Percentiles rank a stretch among this genome's conserved stretches.
Evolutionary conservation across 2,888 invertebrate genomes (phyloP).

Genomic region (Thymelicus lineola): DNA sequence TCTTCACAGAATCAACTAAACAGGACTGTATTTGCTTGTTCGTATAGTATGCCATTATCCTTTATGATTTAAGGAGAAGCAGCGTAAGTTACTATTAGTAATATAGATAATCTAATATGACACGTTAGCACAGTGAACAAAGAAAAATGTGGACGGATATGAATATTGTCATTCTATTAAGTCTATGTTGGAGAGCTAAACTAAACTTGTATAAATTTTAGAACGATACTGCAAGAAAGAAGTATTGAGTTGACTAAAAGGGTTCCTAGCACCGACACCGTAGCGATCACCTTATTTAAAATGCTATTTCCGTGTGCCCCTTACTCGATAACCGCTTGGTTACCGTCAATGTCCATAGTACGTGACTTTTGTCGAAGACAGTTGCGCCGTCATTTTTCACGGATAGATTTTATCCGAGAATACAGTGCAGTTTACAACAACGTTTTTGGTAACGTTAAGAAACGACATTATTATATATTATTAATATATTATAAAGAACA

Average conservation of each 20-base stretch:
- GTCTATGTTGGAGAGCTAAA: too few relatives aligned
- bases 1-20: not conserved
- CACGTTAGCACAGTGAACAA: too few relatives aligned
- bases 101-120: too few relatives aligned
- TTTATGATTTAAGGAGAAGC: too few relatives aligned
- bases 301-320: constrained; percentile 43
- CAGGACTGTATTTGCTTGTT: too few relatives aligned
- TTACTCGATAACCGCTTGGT: constrained; percentile 60
- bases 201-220: not conserved
- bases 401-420: constrained; percentile 61
- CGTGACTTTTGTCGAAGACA: constrained; percentile 70
- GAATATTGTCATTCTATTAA: too few relatives aligned
- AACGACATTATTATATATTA: too few relatives aligned
- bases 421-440: constrained; percentile 73
- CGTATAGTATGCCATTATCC: too few relatives aligned
- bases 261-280: not conserved
- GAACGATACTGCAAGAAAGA: constrained; percentile 7
- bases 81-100: too few relatives aligned
- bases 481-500: too few relatives aligned
- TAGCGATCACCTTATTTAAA: constrained; percentile 28
- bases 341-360: constrained; percentile 65
- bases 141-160: too few relatives aligned
- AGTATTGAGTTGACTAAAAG: constrained; percentile 12
- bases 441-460: constrained; percentile 54
- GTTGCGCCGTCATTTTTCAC: constrained; percentile 66